A percentile compares a stretch with the other conserved stretches of the same genome.
phyloP scores from a whole-genome alignment of 2,113 vertebrate species.

The Entosphenus tridentatus region DNA sequence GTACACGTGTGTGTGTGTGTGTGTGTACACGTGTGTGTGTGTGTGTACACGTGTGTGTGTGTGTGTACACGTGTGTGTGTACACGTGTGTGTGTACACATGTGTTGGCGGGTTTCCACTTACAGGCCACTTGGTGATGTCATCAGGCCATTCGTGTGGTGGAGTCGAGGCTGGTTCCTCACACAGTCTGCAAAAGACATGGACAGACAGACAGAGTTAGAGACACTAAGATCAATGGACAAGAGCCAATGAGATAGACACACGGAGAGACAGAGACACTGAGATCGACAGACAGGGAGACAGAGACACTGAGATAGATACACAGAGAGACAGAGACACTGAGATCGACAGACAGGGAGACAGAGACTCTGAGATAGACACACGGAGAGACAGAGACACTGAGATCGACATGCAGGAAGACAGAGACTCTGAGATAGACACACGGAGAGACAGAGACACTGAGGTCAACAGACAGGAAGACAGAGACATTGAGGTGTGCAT shows the following conservation, averaged over 20 bases:
- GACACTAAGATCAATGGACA: background rate
- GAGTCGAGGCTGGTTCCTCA: conserved; percentile 64
- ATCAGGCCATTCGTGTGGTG: conserved; percentile 84
- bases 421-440: no score
- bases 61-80: background rate
- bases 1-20: background rate
- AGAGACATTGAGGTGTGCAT: no score
- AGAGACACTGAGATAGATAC: background rate
- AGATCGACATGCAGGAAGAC: no score
- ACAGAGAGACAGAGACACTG: no score
- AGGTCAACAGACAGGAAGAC: background rate
- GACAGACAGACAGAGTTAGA: no score
- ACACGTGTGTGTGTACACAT: background rate
- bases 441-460: no score
- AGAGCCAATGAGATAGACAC: no score
- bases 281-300: background rate
- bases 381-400: no score
- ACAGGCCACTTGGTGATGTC: conserved; percentile 99
- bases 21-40: background rate
- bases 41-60: background rate
- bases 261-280: background rate
- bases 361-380: no score
- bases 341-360: no score
- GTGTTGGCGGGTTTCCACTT: conserved; percentile 16
- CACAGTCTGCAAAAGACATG: conserved; percentile 37